Evolutionary conservation across 2,113 vertebrate genomes (phyloP).

Genomic region (Pangasianodon hypophthalmus): DNA sequence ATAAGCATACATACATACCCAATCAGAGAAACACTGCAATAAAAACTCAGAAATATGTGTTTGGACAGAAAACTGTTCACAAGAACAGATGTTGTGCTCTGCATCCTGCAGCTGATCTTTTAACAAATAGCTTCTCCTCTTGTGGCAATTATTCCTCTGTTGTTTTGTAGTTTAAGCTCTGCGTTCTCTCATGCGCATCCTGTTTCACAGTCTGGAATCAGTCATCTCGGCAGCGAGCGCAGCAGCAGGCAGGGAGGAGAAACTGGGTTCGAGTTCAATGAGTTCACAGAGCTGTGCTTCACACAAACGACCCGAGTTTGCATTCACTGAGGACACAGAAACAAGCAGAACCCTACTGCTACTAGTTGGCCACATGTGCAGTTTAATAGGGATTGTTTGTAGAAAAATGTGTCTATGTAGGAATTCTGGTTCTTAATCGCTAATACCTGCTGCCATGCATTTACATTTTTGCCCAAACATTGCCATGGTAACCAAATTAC

Average conservation of each 20-base stretch:
- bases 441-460: background rate
- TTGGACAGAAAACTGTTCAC: background rate
- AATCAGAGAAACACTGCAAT: background rate
- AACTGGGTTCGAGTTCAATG: constrained; percentile 57
- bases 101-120: background rate
- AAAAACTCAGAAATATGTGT: background rate
- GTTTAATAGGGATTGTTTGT: constrained; percentile 4
- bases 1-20: background rate
- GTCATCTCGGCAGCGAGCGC: constrained; percentile 30
- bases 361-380: constrained; percentile 45
- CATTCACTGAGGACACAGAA: constrained; percentile 18
- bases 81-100: background rate
- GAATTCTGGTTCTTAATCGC: background rate
- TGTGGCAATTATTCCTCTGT: constrained; percentile 1
- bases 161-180: constrained; percentile 38
- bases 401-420: background rate
- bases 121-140: background rate
- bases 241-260: constrained; percentile 35
- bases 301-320: constrained; percentile 32
- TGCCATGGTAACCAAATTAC: constrained; percentile 17
- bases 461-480: constrained; percentile 8
- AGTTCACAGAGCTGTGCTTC: constrained; percentile 57
- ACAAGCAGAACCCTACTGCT: constrained; percentile 40
- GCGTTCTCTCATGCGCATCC: constrained; percentile 45
- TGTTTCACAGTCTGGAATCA: constrained; percentile 34